phyloP scores from a whole-genome alignment of 2,113 vertebrate genomes.

The Trematomus loennbergii region DNA sequence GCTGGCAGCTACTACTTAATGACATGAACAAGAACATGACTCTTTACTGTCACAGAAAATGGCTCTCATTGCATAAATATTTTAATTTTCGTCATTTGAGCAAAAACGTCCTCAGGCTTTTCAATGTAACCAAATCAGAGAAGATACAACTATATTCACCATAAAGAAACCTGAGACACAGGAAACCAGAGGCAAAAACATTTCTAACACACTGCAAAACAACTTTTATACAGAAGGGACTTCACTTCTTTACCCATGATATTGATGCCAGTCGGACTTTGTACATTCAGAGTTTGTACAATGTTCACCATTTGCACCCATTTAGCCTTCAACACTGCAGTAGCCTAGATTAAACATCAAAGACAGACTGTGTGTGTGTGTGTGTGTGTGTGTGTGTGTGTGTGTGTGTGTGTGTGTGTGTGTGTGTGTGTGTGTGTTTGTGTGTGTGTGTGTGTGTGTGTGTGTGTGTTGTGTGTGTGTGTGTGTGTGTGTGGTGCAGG shows the following conservation, averaged over 20 bases:
- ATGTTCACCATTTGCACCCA: not conserved
- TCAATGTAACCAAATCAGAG: not conserved
- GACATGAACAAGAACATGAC: not conserved
- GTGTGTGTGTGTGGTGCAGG: conserved; percentile 4
- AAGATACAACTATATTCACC: not conserved
- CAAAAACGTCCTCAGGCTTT: conserved; percentile 5
- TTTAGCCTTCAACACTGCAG: conserved; percentile 19
- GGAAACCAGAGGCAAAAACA: not conserved
- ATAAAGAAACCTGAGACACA: no score
- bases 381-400: conserved; percentile 4
- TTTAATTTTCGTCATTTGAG: no score
- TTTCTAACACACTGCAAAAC: not conserved
- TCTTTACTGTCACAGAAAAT: conserved; percentile 1
- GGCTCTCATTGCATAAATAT: no score
- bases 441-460: conserved; percentile 12
- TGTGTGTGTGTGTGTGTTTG: conserved; percentile 10
- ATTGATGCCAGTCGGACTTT: conserved; percentile 1
- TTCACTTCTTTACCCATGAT: not conserved
- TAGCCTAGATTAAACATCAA: conserved; percentile 34
- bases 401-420: conserved; percentile 14
- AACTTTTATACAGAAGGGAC: not conserved
- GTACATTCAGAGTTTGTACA: not conserved
- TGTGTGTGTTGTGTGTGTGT: no score
- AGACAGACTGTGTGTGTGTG: conserved; percentile 8
- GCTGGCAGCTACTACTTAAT: conserved; percentile 26